These are phyloP conservation scores for Phycodurus eques DNA, from an alignment of 2,113 vertebrate species.

Conservation along the genomic window DNA sequence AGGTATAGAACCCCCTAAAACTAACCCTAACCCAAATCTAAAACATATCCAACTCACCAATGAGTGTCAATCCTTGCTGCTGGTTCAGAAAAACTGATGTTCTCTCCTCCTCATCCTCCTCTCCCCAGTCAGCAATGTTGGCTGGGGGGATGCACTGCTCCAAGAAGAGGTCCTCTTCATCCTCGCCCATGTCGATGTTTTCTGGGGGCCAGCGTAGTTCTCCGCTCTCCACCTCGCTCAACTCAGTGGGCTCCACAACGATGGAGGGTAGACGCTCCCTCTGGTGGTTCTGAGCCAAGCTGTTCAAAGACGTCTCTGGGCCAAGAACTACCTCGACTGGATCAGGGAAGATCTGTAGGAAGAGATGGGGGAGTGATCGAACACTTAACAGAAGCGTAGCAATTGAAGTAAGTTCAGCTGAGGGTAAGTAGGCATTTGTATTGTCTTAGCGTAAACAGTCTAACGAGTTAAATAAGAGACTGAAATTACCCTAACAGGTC, in stretches of 20 bases:
- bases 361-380: neutral
- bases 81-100: conserved; percentile 55
- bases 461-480: neutral
- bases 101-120: conserved; percentile 57
- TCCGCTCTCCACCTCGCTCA: conserved; percentile 80
- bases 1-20: neutral
- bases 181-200: conserved; percentile 68
- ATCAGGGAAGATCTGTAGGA: conserved; percentile 76
- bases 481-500: neutral
- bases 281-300: conserved; percentile 41
- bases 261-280: conserved; percentile 80
- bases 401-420: neutral
- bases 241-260: conserved; percentile 78
- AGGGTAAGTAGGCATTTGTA: neutral
- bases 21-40: neutral
- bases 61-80: conserved; percentile 63
- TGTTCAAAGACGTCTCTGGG: conserved; percentile 46
- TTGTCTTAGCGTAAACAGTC: neutral
- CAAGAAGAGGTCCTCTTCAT: conserved; percentile 77
- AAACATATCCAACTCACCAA: conserved; percentile 52
- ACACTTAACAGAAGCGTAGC: neutral
- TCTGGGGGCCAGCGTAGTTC: conserved; percentile 81
- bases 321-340: conserved; percentile 65
- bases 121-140: conserved; percentile 76
- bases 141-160: conserved; percentile 77